phyloP scores from a whole-genome alignment of 2,113 vertebrate species.

The Oryzias woworae region DNA sequence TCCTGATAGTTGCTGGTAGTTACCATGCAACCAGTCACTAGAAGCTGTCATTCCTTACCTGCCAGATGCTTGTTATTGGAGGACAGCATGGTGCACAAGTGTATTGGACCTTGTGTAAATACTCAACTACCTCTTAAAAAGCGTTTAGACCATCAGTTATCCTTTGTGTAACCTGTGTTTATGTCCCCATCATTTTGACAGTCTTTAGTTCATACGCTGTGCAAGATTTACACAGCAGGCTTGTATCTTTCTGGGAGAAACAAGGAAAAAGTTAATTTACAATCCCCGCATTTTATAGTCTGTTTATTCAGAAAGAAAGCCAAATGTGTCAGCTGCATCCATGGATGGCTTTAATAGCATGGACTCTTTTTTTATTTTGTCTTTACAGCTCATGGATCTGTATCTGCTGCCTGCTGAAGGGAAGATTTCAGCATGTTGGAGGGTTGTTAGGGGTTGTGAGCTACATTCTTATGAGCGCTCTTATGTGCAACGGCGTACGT shows the following conservation, averaged over 20 bases:
- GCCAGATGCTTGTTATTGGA: conserved; percentile 14
- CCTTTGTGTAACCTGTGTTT: not conserved
- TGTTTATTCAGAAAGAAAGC: not conserved
- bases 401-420: conserved; percentile 20
- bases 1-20: not conserved
- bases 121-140: too few relatives aligned
- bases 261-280: not conserved
- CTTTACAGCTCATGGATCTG: conserved; percentile 41
- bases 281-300: conserved; percentile 2
- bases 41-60: conserved; percentile 8
- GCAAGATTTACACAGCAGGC: not conserved
- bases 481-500: conserved; percentile 16
- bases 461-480: conserved; percentile 9
- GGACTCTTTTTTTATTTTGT: not conserved
- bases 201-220: not conserved
- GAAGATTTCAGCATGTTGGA: conserved; percentile 14
- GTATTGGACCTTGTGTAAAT: not conserved
- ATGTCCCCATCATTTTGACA: not conserved
- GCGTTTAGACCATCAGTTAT: not conserved
- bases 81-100: not conserved
- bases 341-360: conserved; percentile 3
- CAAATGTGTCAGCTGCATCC: conserved; percentile 11
- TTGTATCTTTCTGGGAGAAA: not conserved
- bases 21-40: conserved; percentile 8
- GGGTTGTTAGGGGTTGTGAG: conserved; percentile 8